Evolutionary conservation across 2,113 vertebrate genomes (phyloP), one percentile per base, ranked within the genome.

Genomic region (Zootoca vivipara): DNA sequence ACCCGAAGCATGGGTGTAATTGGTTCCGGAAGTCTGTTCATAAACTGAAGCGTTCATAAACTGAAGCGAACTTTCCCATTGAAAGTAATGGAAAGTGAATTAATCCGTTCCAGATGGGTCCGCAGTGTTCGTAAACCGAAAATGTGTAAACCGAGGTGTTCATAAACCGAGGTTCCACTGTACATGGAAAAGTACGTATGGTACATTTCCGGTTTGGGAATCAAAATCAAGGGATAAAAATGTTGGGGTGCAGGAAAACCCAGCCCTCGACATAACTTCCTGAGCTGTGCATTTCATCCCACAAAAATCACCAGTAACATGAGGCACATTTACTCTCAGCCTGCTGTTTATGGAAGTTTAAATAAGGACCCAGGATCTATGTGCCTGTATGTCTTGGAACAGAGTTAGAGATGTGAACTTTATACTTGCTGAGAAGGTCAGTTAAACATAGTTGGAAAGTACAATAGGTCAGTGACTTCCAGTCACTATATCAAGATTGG

Each of bases 331-430:
- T 40, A 8, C 28, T 83, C 52, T 24, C 46, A 52, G 40, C 3
- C 28, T 3, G 0, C 78, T 78, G 62, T 85, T 74, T 85, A 56
- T 58, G 92, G 38, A 46, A 0, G 0, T 28, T 80, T 89, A 89
- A 89, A 89, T 90, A 91, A 93, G 87, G 90, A 18, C 28, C 8
- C 9, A 40, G 62, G 24, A 58, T 92, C 92, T 92, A 93, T 9
- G 91, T 90, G 86, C 82, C 13, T 5, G 22, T 26, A 65, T 35
- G 62, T 86, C 69, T 1, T 26, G 28, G 20, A 78, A 79, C 20
- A 79, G 62, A 69, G 67, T 2, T 40, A 33, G 46, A 52, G 12
- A 67, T 65, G 38, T 79, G 64, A 35, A 69, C 62, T 86, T 69
- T 79, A 78, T 69, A 35, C 40, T 35, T 69, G 22, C 40, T 35